A percentile compares a stretch with the other conserved stretches of the same genome.
Evolutionary conservation across 2,113 vertebrate genomes (phyloP).

Genomic region (Sturnus vulgaris): DNA sequence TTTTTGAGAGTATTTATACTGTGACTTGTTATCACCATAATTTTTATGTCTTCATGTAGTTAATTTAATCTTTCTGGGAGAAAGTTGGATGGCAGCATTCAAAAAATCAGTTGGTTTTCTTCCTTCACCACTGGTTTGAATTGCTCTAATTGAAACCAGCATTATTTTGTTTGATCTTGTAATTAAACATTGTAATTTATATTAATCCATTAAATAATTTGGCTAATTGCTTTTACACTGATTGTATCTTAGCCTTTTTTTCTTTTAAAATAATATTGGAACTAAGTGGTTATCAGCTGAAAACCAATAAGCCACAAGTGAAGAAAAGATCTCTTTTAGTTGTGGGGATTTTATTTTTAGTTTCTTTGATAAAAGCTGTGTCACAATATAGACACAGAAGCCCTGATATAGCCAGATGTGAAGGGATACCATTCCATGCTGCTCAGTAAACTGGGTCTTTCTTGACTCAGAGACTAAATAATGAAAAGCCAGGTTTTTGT

Average conservation of each 20-base stretch:
- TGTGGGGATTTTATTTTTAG: not conserved
- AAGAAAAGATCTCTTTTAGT: not conserved
- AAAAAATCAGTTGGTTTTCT: conserved; percentile 2
- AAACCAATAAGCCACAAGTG: conserved; percentile 13
- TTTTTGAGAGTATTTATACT: not conserved
- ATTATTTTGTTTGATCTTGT: conserved; percentile 57
- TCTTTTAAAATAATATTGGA: conserved; percentile 36
- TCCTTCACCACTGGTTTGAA: not conserved
- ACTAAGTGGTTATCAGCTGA: not conserved
- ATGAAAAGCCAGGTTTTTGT: not conserved
- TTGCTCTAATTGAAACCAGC: conserved; percentile 36
- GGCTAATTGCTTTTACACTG: conserved; percentile 38
- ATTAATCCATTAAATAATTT: conserved; percentile 61
- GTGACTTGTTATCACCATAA: not conserved
- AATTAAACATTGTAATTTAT: conserved; percentile 65
- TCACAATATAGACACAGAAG: not conserved
- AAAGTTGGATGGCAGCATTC: not conserved
- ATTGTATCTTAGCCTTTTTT: conserved; percentile 38
- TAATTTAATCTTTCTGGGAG: not conserved
- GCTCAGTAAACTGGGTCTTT: not conserved
- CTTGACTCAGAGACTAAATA: not conserved
- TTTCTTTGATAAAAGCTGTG: not conserved
- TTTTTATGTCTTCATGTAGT: not conserved
- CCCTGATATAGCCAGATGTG: not conserved
- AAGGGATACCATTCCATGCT: not conserved